A percentile compares a stretch with the other conserved stretches of the same genome.
Evolutionary conservation across 2,888 invertebrate genomes (phyloP).

Genomic region (Dicyrtoma fusca): DNA sequence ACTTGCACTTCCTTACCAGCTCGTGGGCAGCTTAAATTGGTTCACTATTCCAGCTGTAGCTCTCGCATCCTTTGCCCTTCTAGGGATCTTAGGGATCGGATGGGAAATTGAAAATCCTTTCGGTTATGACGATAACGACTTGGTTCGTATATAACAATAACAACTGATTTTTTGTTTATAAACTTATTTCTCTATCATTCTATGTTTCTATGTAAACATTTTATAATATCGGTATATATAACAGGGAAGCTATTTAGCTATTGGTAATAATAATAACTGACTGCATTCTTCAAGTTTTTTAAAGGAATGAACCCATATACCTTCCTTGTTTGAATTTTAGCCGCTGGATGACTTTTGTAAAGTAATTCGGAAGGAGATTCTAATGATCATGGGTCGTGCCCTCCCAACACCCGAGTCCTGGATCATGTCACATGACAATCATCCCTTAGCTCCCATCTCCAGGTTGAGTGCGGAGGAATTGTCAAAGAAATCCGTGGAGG

Average conservation of each 20-base stretch:
- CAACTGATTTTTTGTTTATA: too few relatives aligned
- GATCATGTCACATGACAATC: constrained; percentile 47
- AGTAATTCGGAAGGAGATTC: constrained; percentile 48
- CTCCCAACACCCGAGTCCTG: constrained; percentile 42
- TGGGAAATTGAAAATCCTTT: constrained; percentile 54
- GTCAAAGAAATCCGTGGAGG: constrained; percentile 37
- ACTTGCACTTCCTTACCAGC: constrained; percentile 48
- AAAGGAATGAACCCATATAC: too few relatives aligned
- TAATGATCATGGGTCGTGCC: constrained; percentile 43
- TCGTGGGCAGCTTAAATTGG: constrained; percentile 46
- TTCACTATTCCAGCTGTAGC: constrained; percentile 47
- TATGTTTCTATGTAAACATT: too few relatives aligned
- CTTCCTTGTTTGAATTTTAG: too few relatives aligned
- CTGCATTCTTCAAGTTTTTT: too few relatives aligned
- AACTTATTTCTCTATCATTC: too few relatives aligned
- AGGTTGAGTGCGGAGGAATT: constrained; percentile 42
- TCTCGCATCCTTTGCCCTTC: constrained; percentile 48
- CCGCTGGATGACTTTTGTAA: constrained; percentile 53
- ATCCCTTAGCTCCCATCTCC: constrained; percentile 44
- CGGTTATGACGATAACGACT: constrained; percentile 50
- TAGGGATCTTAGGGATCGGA: constrained; percentile 53
- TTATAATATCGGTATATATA: too few relatives aligned
- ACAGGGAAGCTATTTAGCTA: too few relatives aligned
- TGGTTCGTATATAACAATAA: too few relatives aligned
- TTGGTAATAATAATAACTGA: too few relatives aligned